Conservation (phyloP, 2,888 invertebrate species). For the Camptogramma bilineatum region DNA sequence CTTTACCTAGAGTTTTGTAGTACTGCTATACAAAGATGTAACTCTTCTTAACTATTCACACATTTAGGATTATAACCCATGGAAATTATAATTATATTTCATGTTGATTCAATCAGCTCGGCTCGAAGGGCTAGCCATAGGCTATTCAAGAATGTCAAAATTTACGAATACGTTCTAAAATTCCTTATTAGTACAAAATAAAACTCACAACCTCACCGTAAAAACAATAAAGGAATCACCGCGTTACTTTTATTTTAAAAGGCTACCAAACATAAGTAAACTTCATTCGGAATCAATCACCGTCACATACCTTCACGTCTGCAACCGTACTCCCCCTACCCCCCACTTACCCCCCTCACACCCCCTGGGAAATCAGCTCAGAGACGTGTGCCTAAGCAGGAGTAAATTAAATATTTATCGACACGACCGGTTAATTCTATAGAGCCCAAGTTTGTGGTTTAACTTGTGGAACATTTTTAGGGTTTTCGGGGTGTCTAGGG, state of each 20-base stretch:
- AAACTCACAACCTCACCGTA: no score
- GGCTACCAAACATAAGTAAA: constrained; percentile 18
- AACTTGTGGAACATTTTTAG: constrained; percentile 1
- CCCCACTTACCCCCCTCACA: constrained; percentile 15
- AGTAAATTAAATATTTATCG: constrained; percentile 47
- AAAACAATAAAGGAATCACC: not conserved
- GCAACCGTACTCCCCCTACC: constrained; percentile 28
- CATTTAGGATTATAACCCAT: no score
- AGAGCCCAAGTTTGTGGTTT: constrained; percentile 34
- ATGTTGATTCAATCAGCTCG: no score
- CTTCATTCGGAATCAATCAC: constrained; percentile 44
- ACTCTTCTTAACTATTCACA: no score
- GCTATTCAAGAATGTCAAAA: no score
- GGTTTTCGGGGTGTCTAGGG: not conserved
- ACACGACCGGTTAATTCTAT: constrained; percentile 39
- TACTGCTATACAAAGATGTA: no score
- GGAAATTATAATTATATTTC: no score
- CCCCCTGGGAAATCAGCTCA: constrained; percentile 42
- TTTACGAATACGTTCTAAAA: no score
- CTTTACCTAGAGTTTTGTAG: no score
- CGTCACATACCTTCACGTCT: constrained; percentile 41
- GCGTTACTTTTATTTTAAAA: constrained; percentile 5
- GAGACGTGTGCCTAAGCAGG: constrained; percentile 45
- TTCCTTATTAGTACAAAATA: no score
- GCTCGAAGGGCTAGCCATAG: no score